phyloP scores from a whole-genome alignment of 2,113 vertebrate species.

The Perognathus longimembris region DNA sequence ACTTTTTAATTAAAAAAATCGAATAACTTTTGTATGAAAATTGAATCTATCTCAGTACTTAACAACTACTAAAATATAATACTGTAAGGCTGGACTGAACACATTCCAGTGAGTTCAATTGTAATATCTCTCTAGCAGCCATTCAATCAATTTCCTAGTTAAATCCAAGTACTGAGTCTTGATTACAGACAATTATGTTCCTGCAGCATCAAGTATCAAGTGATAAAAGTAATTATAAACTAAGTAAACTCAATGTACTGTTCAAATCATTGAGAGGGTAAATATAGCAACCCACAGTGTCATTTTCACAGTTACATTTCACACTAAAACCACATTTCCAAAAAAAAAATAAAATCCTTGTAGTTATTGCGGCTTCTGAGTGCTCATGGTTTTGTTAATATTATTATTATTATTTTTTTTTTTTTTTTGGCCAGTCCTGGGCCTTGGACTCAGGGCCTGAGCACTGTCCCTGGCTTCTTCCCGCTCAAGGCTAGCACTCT shows the following conservation, averaged over 20 bases:
- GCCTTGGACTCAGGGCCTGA: too few relatives aligned
- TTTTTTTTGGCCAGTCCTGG: too few relatives aligned
- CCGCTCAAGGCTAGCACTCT: too few relatives aligned
- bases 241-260: slow-evolving; percentile 69
- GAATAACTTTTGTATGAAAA: not conserved
- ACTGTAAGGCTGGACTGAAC: too few relatives aligned
- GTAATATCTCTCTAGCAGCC: not conserved
- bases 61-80: not conserved
- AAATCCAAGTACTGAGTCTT: not conserved
- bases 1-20: not conserved
- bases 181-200: slow-evolving; percentile 8
- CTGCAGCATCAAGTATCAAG: slow-evolving; percentile 67
- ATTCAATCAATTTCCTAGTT: slow-evolving; percentile 48
- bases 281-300: slow-evolving; percentile 66
- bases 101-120: not conserved
- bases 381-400: slow-evolving; percentile 47
- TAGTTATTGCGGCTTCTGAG: slow-evolving; percentile 48
- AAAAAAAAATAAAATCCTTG: not conserved
- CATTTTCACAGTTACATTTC: slow-evolving; percentile 79
- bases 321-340: slow-evolving; percentile 62
- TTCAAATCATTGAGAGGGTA: slow-evolving; percentile 65
- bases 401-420: too few relatives aligned
- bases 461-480: too few relatives aligned
- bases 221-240: slow-evolving; percentile 78
- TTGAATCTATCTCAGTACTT: too few relatives aligned